These are phyloP conservation scores for Spilarctia lutea DNA, from an alignment of 2,888 invertebrate genomes.

Conservation along the genomic window DNA sequence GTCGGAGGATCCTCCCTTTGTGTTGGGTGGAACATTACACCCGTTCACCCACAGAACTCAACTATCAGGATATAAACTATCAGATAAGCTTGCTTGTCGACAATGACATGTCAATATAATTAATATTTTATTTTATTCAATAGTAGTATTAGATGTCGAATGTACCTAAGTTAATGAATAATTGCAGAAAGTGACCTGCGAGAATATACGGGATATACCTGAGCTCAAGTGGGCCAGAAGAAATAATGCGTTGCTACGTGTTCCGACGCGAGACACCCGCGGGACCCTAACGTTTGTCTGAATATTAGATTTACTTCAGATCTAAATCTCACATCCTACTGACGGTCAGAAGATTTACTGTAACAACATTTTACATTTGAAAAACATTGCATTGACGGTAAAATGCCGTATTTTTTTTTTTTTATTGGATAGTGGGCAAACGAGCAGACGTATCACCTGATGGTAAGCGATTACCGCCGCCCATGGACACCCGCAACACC, in stretches of 20 bases:
- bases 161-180: slow-evolving; percentile 5
- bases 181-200: slow-evolving; percentile 34
- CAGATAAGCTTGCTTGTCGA: neutral
- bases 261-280: slow-evolving; percentile 35
- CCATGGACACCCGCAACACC: too few species aligned
- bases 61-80: neutral
- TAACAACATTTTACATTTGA: neutral
- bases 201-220: slow-evolving; percentile 48
- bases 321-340: neutral
- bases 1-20: too few species aligned
- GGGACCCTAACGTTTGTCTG: slow-evolving; percentile 46
- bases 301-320: slow-evolving; percentile 51
- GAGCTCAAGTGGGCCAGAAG: slow-evolving; percentile 50
- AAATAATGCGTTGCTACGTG: slow-evolving; percentile 50
- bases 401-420: too few species aligned
- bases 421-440: too few species aligned
- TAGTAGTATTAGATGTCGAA: too few species aligned
- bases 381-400: neutral
- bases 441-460: too few species aligned
- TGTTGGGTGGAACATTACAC: too few species aligned
- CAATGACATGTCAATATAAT: neutral
- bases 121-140: too few species aligned
- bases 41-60: too few species aligned
- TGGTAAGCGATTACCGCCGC: too few species aligned
- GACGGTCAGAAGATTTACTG: neutral